Percentiles rank a stretch among this genome's conserved stretches.
phyloP scores from a whole-genome alignment of 1,140 invertebrate genomes.

The Dendrolimus punctatus region DNA sequence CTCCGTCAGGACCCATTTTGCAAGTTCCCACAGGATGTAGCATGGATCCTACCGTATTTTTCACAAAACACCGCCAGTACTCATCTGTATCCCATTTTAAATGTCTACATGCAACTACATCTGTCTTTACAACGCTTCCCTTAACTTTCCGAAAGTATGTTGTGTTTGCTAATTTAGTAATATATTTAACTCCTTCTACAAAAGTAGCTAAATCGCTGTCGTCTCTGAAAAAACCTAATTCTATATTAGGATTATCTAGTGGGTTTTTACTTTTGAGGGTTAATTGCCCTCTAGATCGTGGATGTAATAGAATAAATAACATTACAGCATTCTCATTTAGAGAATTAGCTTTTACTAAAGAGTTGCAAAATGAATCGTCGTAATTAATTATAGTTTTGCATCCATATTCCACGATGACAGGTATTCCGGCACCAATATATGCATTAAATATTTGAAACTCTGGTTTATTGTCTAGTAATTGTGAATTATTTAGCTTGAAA shows the following conservation, averaged over 20 bases:
- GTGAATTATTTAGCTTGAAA: constrained; percentile 27
- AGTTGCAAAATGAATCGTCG: constrained; percentile 76
- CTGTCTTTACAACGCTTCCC: constrained; percentile 33
- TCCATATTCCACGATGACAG: constrained; percentile 80
- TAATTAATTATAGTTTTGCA: constrained; percentile 77
- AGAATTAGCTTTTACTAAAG: constrained; percentile 79
- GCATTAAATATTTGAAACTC: constrained; percentile 53
- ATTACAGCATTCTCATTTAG: constrained; percentile 52
- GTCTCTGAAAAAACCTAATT: constrained; percentile 74
- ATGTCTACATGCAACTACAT: constrained; percentile 74
- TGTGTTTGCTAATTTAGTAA: constrained; percentile 37
- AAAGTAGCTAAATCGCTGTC: constrained; percentile 57
- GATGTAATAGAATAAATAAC: constrained; percentile 65
- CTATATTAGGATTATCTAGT: constrained; percentile 74
- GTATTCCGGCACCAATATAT: constrained; percentile 32
- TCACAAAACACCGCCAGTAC: constrained; percentile 82
- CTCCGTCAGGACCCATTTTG: constrained; percentile 83
- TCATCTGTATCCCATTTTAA: constrained; percentile 67
- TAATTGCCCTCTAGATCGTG: constrained; percentile 74
- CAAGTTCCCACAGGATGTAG: constrained; percentile 87
- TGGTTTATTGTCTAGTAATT: constrained; percentile 21
- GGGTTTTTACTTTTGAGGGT: constrained; percentile 72
- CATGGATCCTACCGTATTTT: constrained; percentile 81
- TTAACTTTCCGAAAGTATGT: constrained; percentile 39
- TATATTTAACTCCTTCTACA: constrained; percentile 54